phyloP scores from a whole-genome alignment of 1,140 invertebrate genomes.

The Ericerus pela region DNA sequence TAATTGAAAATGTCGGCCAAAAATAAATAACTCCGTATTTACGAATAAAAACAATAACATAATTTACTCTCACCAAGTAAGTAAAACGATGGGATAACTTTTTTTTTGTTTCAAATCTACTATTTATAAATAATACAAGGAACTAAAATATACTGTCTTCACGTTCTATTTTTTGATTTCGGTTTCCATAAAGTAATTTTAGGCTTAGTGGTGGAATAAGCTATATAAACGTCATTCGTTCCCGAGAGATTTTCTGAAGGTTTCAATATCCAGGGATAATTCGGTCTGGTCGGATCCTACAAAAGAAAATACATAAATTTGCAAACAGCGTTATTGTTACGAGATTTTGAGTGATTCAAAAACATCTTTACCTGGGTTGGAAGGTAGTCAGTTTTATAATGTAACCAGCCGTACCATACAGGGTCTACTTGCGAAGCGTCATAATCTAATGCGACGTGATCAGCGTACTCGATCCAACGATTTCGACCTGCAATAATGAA shows the following conservation, averaged over 20 bases:
- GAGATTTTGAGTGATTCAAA: neutral
- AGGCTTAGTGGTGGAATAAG: slow-evolving; percentile 69
- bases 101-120: too few relatives aligned
- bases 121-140: neutral
- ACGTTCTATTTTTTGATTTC: slow-evolving; percentile 19
- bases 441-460: slow-evolving; percentile 64
- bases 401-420: slow-evolving; percentile 80
- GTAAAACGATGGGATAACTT: too few relatives aligned
- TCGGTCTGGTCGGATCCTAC: slow-evolving; percentile 49
- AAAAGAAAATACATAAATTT: slow-evolving; percentile 1
- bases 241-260: slow-evolving; percentile 73
- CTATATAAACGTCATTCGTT: slow-evolving; percentile 63
- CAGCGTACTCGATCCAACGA: slow-evolving; percentile 82
- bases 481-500: slow-evolving; percentile 51
- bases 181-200: slow-evolving; percentile 80
- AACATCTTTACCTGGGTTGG: slow-evolving; percentile 35
- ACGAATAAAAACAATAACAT: too few relatives aligned
- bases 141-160: slow-evolving; percentile 3
- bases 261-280: slow-evolving; percentile 72
- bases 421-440: slow-evolving; percentile 85
- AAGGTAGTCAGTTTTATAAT: slow-evolving; percentile 66
- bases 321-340: neutral
- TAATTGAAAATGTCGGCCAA: too few relatives aligned
- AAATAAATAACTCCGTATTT: too few relatives aligned
- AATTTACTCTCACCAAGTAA: too few relatives aligned